These are phyloP conservation scores for Rhizoglyphus robini DNA, from an alignment of 1,140 invertebrate species.

Conservation along the genomic window DNA sequence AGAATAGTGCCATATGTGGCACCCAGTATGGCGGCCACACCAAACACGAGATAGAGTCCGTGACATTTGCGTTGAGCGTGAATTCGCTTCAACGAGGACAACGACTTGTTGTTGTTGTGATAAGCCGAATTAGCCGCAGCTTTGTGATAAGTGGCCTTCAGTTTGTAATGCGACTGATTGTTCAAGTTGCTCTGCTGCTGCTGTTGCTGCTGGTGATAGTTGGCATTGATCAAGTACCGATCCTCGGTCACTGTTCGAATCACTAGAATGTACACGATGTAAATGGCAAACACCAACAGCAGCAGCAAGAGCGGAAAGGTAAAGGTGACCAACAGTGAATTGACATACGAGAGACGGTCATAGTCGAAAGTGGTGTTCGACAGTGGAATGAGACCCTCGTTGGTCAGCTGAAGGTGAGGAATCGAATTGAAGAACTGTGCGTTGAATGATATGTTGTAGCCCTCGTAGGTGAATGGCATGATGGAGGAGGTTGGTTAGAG, in stretches of 20 bases:
- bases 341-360: background rate
- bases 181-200: background rate
- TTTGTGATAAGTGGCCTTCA: background rate
- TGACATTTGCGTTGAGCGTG: background rate
- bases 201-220: background rate
- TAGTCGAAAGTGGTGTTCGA: slow-evolving; percentile 9
- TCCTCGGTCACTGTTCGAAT: background rate
- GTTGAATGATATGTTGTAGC: background rate
- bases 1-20: background rate
- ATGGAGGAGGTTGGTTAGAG: too few species aligned
- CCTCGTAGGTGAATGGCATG: background rate
- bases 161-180: background rate
- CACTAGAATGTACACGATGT: background rate
- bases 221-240: background rate
- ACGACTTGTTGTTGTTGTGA: background rate
- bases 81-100: background rate
- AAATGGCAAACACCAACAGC: background rate
- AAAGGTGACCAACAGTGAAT: slow-evolving; percentile 13
- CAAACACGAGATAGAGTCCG: background rate
- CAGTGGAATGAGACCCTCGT: background rate
- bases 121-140: background rate
- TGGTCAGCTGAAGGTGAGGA: background rate
- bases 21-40: background rate
- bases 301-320: slow-evolving; percentile 3
- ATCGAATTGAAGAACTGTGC: background rate